Evolutionary conservation across 2,888 invertebrate genomes (phyloP), one percentile per base, ranked within the genome.

Genomic region (Pammene aurita): DNA sequence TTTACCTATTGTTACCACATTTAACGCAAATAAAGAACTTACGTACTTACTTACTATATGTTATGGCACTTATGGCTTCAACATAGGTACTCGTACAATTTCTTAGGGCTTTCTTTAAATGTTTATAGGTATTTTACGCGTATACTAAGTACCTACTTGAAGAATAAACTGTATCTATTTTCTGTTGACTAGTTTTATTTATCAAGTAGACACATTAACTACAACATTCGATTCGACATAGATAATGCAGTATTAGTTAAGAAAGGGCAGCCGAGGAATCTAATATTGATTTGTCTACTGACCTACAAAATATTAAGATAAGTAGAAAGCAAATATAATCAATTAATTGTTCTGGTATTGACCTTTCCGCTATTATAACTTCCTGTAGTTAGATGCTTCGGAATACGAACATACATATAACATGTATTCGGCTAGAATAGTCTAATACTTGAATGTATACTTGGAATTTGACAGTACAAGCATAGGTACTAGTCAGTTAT

Each of bases 331-430:
- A 89, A 90, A 92, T 78, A 77, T 75, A 82, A 75, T 76, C 79
- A 84, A 89, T 87, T 84, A 87, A 89, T 85, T 88, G 85, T 86
- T 89, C 84, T 86, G 85, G 83, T 87, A 87, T 85, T 89, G 88
- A 89, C 89, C 88, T 79, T 82, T 84, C 26, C 44, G 34, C 14
- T 38, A 14, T 57, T 11, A 63, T 38, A 64, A 52, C 55, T 41
- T 42, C 57, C 57, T 48, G 48, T 6, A 50, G 18, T 5, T 38
- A 16, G 46, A 46, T 35, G 14, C 38, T 13, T n/a, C 11, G 16
- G 10, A 10, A 41, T 42, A 42, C 26, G 41, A 50, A 48, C 13
- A 14, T 14, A 7, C 26, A 26, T 26, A 1, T 26, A 26, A 26
- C 26, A 26, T 26, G 26, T 26, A 26, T 26, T 26, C 26, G 26